Evolutionary conservation across 2,113 vertebrate species (phyloP), one percentile per base, ranked within the genome.

Genomic region (Dissostichus mawsoni): DNA sequence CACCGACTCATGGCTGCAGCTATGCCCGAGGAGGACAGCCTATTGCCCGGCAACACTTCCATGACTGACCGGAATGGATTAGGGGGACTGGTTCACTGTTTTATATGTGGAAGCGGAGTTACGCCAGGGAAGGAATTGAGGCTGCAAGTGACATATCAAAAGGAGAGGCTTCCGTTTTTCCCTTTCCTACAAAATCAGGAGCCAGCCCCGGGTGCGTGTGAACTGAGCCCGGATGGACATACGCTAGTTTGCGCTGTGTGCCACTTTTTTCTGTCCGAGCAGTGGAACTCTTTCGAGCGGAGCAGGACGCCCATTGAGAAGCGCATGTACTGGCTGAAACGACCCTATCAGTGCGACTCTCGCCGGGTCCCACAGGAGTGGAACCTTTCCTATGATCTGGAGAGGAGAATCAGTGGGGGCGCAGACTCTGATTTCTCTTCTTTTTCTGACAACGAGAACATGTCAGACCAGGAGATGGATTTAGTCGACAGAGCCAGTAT

Each of bases 281-380:
- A 99, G 96, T 99, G 97, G 97, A 97, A 96, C 90, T 95, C 97
- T 23, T 99, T 98, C 93, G 97, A 99, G 94, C 95, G 97, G 89
- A 96, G 92, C 93, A 94, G 97, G 89, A 97, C 97, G 78, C 97
- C 97, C 9, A 85, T 97, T 16, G 97, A 99, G 93, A 98, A 99
- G 93, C 97, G 97, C 93, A 97, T 98, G 96, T 99, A 99, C 93
- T 98, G 97, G 97, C 92, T 98, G 48, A 98, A 99, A 78, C 92
- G 97, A 76, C 97, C 97, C 48, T 96, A 99, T 87, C 97, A 98
- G 96, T 97, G 97, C 89, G 95, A 95, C 87, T 92, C 92, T 3
- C 90, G 95, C 20, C 74, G 94, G 63, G 88, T 92, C n/a, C 90
- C 95, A 3, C 94, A 95, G 72, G 96, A 96, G 89, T 98, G 97